phyloP scores from a whole-genome alignment of 92 coral and sea anemone species.

The Siderastrea radians region DNA sequence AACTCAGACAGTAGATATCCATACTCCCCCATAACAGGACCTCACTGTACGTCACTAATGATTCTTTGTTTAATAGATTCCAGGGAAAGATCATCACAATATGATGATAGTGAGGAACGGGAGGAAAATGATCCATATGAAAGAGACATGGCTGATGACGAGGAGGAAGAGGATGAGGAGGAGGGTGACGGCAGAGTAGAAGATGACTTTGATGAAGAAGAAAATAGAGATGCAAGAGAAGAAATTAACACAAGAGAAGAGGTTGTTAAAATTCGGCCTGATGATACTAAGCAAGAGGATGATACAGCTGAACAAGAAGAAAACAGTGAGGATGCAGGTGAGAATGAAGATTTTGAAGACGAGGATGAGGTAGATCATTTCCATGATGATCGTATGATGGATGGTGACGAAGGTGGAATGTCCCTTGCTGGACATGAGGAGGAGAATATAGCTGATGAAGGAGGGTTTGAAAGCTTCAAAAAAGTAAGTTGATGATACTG shows the following conservation, averaged over 20 bases:
- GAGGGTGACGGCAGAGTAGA: neutral
- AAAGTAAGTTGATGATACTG: neutral
- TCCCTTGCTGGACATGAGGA: neutral
- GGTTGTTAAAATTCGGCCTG: constrained; percentile 22
- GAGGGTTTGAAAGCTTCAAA: constrained; percentile 19
- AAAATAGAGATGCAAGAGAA: neutral
- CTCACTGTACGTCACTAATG: too few species aligned
- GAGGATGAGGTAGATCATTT: constrained; percentile 25
- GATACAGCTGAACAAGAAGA: constrained; percentile 17
- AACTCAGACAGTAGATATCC: too few species aligned
- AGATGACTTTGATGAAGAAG: neutral
- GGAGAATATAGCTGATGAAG: constrained; percentile 2
- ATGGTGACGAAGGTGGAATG: constrained; percentile 45
- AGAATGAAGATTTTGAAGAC: constrained; percentile 47
- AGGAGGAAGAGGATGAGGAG: neutral
- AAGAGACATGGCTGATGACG: neutral
- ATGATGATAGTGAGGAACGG: neutral
- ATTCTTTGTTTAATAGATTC: neutral
- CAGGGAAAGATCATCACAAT: neutral
- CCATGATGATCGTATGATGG: constrained; percentile 36
- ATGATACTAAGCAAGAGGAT: constrained; percentile 4
- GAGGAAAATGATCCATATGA: neutral
- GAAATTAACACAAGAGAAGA: neutral
- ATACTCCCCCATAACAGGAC: too few species aligned
- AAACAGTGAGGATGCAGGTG: constrained; percentile 12